These are phyloP conservation scores for Drosophila carrolli DNA, from an alignment of 1,140 invertebrate genomes.

Conservation along the genomic window DNA sequence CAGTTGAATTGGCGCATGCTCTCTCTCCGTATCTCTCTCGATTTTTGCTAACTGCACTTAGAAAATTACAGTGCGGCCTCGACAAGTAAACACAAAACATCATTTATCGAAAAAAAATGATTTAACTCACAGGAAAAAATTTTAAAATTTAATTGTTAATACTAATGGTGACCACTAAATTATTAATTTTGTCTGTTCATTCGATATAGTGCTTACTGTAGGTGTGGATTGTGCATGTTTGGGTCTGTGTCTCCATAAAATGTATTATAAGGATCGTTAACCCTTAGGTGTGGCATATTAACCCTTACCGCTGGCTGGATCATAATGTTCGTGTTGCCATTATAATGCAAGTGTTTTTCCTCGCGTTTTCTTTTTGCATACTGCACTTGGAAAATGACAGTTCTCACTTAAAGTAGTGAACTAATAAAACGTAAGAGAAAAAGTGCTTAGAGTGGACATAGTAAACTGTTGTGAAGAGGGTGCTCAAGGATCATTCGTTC, in stretches of 20 bases:
- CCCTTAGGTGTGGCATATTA: constrained; percentile 39
- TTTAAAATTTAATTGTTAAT: too few relatives aligned
- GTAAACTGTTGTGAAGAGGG: too few relatives aligned
- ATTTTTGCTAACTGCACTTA: constrained; percentile 20
- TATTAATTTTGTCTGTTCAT: too few relatives aligned
- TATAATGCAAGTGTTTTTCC: not conserved
- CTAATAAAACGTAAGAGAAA: too few relatives aligned
- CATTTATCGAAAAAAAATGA: too few relatives aligned
- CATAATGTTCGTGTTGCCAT: not conserved
- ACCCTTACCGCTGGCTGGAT: constrained; percentile 14
- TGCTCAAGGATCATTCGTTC: constrained; percentile 12
- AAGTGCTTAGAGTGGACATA: too few relatives aligned
- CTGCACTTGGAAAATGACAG: not conserved
- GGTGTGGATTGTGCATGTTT: not conserved
- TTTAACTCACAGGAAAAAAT: too few relatives aligned
- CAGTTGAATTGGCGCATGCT: constrained; percentile 78
- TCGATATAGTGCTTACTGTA: constrained; percentile 19
- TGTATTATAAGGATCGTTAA: constrained; percentile 24
- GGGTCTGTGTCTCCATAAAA: constrained; percentile 3
- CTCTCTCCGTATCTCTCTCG: constrained; percentile 4
- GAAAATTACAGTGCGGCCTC: constrained; percentile 14
- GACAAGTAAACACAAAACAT: not conserved
- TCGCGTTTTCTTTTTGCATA: constrained; percentile 8
- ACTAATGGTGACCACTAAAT: too few relatives aligned
- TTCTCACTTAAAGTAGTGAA: not conserved